These are phyloP conservation scores for Sphinx pinastri DNA, from an alignment of 2,888 invertebrate species.

Conservation along the genomic window DNA sequence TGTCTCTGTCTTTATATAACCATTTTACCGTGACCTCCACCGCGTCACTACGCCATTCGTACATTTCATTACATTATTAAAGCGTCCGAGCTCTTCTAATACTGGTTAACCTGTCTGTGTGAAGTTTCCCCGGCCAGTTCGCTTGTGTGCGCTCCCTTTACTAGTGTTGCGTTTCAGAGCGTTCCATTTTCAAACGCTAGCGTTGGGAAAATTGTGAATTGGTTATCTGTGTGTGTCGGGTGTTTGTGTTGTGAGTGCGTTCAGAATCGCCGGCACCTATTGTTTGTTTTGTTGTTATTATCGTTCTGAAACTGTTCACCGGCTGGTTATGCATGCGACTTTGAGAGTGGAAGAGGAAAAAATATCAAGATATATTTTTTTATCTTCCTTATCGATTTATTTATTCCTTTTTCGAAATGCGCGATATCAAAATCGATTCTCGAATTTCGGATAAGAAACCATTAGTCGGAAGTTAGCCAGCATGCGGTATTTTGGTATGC, in stretches of 20 bases:
- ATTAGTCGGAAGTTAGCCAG: not conserved
- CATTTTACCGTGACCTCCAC: slow-evolving; percentile 51
- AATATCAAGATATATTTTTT: not conserved
- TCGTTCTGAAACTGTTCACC: slow-evolving; percentile 57
- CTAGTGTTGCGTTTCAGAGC: slow-evolving; percentile 60
- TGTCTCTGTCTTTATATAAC: slow-evolving; percentile 50
- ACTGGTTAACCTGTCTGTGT: slow-evolving; percentile 56
- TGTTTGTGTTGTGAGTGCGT: slow-evolving; percentile 63
- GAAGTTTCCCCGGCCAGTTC: slow-evolving; percentile 65
- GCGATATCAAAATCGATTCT: slow-evolving; percentile 31
- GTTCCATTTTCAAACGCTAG: slow-evolving; percentile 70
- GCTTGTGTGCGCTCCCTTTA: slow-evolving; percentile 58
- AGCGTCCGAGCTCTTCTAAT: slow-evolving; percentile 53
- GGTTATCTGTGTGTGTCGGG: slow-evolving; percentile 65
- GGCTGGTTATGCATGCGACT: slow-evolving; percentile 17
- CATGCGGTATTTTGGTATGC: not conserved
- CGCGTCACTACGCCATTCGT: slow-evolving; percentile 30
- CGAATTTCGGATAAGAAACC: slow-evolving; percentile 16
- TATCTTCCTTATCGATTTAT: not conserved
- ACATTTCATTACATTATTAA: slow-evolving; percentile 29
- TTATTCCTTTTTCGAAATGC: slow-evolving; percentile 32
- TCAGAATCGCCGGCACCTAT: slow-evolving; percentile 59
- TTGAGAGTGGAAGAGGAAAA: slow-evolving; percentile 16
- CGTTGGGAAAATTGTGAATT: slow-evolving; percentile 76
- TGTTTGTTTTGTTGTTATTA: slow-evolving; percentile 79